Conservation (phyloP, 2,797 vertebrate genomes). For the Thripadectes ignobilis region DNA sequence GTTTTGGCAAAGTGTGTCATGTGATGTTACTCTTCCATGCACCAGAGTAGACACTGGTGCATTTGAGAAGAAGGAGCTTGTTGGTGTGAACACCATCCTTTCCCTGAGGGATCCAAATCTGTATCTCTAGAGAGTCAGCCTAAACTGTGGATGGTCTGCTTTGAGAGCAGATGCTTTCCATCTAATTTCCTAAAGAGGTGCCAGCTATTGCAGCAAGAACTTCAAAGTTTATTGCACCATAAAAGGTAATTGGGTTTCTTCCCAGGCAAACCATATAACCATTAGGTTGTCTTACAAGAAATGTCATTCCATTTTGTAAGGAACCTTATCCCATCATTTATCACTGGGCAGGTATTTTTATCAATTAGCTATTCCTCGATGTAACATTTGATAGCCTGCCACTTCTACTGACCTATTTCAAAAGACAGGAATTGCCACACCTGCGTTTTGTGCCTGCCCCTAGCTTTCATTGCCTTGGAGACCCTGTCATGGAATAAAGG, state of each 20-base stretch:
- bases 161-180: conserved; percentile 1
- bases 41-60: background rate
- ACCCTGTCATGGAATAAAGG: background rate
- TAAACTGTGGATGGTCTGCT: background rate
- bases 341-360: background rate
- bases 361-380: background rate
- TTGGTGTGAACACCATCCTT: background rate
- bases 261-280: background rate
- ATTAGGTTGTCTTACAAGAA: background rate
- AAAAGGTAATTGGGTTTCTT: conserved; percentile 13
- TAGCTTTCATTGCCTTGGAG: background rate
- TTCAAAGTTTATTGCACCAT: conserved; percentile 20
- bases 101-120: background rate
- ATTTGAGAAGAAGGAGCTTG: background rate
- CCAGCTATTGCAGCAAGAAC: conserved; percentile 10
- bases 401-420: background rate
- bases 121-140: background rate
- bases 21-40: background rate
- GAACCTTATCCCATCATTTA: background rate
- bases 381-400: background rate
- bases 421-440: background rate
- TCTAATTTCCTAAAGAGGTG: background rate
- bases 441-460: background rate
- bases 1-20: background rate
- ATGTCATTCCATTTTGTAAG: background rate